Base-by-base conservation (phyloP, 2,797 vertebrate genomes). In the Crypturellus tataupa region DNA sequence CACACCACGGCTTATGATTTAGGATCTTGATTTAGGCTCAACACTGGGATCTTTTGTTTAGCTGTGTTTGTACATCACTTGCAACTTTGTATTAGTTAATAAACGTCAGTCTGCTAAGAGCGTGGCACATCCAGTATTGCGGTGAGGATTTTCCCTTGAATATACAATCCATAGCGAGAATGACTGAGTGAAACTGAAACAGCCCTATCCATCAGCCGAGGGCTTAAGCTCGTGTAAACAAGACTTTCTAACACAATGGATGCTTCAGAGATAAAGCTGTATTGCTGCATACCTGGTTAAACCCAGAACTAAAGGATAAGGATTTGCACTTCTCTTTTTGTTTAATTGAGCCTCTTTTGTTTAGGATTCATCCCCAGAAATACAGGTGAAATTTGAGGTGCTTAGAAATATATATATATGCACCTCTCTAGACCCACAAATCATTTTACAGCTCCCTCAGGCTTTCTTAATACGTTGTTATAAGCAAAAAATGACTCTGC, bases 1-100 rank as follows among this genome's bases (percentile, higher is more conserved):
- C 97, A 98, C 97, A 98, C 88, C 76, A 95, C 44, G 93, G 97
- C 97, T 97, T 98, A 98, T 98, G 98, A 98, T 98, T 98, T 98
- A 98, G 97, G 97, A 96, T 96, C 97, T 90, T 97, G 98, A 98
- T 78, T 98, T 95, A 98, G 97, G 96, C 97, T 98, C 98, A 96
- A 98, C 97, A 98, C 97, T 98, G 95, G 97, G 94, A 94, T 97
- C 97, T 98, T 98, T 98, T 97, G 96, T 98, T 98, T 97, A 72
- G 85, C 80, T 77, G 91, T 96, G 91, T 92, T 97, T 93, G 93
- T 97, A 95, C 96, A 96, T 94, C 95, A 97, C 98, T 97, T 98
- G 93, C 94, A 80, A 95, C 96, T 96, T 91, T 90, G 95, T 94
- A 93, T 90, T 93, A 70, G 83, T 73, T 92, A 85, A 84, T 47